Base-by-base conservation (phyloP, 1,140 invertebrate species). In the Cotesia glomerata region DNA sequence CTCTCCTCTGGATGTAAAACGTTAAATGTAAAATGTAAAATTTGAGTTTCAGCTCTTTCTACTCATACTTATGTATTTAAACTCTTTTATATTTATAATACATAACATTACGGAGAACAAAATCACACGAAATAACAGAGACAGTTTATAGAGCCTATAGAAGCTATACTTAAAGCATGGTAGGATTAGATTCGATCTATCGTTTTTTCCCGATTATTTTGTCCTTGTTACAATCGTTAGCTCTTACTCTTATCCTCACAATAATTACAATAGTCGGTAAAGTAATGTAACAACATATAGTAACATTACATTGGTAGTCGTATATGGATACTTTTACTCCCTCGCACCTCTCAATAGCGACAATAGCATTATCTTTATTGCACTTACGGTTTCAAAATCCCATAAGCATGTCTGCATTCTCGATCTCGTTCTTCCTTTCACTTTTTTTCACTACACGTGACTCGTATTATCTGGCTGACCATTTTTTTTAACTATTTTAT, bases 361-460 rank as follows among this genome's bases (percentile, higher is more conserved):
- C 26, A 32, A 9, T 45, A 13, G n/a, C 3, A 36, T 36, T 39
- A n/a, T 68, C 66, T 32, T 59, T 35, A 11, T 58, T 59, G 34
- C 54, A 34, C 39, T 26, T 59, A 4, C 11, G 7, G 34, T 11
- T 18, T 4, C 5, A n/a, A 36, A 54, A 5, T 9, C 36, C 35
- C 26, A 4, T 52, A 18, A 26, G 34, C 7, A 11, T 35, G 35
- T 14, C 26, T 56, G 13, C 35, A 8, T 18, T 34, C 64, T 18
- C 14, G 66, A 68, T 68, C 54, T 59, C 54, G 54, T 68, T 72
- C 51, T 58, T 66, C 71, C 71, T 72, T 72, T 72, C 71, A 72
- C 71, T 72, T 72, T 72, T 72, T 72, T 72, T 67, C 54, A 14
- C 58, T 11, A 61, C 58, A 34, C 32, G 18, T 32, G 32, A 61